A percentile compares a stretch with the other conserved stretches of the same genome.
phyloP scores from a whole-genome alignment of 2,888 invertebrate species.

The Idaea straminata region DNA sequence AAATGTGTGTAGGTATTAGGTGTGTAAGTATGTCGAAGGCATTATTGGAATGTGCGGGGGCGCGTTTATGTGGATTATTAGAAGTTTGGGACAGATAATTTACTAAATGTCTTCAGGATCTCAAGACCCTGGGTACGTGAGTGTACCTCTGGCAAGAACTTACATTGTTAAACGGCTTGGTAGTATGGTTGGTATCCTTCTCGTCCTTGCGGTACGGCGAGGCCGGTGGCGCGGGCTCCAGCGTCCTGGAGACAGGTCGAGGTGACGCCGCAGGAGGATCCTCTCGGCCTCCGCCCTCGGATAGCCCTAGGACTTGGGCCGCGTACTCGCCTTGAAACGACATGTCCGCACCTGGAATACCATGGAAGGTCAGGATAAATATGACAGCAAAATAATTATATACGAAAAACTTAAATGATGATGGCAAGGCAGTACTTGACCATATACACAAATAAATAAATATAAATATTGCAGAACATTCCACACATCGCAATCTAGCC shows the following conservation, averaged over 20 bases:
- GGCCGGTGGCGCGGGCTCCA: slow-evolving; percentile 30
- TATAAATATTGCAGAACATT: no score
- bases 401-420: background rate
- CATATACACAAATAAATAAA: no score
- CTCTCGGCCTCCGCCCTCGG: slow-evolving; percentile 71
- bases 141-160: slow-evolving; percentile 19
- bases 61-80: no score
- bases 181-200: slow-evolving; percentile 46
- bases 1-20: no score
- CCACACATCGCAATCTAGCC: no score
- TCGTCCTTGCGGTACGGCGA: slow-evolving; percentile 46
- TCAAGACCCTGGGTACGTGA: background rate
- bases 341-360: slow-evolving; percentile 88
- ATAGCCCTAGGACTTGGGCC: slow-evolving; percentile 90
- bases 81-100: no score
- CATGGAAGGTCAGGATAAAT: background rate
- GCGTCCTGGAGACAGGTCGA: slow-evolving; percentile 43
- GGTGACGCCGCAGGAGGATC: slow-evolving; percentile 45
- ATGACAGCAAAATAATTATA: no score
- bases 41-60: no score
- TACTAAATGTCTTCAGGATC: no score
- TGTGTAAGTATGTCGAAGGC: no score
- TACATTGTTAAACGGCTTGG: slow-evolving; percentile 48
- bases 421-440: no score
- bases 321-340: slow-evolving; percentile 95